These are phyloP conservation scores for Neoascia interrupta DNA, from an alignment of 2,888 invertebrate genomes.

Conservation along the genomic window DNA sequence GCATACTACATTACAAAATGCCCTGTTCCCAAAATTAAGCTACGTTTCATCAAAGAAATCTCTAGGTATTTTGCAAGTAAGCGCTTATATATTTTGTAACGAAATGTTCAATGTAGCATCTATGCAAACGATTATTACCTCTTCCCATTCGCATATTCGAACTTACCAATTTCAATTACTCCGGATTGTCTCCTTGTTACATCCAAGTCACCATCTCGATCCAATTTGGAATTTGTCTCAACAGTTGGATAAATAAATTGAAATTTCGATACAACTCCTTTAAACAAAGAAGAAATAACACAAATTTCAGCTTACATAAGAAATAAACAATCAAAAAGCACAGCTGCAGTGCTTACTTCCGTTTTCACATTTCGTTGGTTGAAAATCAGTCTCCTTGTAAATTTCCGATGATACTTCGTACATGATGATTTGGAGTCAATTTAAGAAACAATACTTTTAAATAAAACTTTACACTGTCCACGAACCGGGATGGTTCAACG, in stretches of 20 bases:
- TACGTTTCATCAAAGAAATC: too few relatives aligned
- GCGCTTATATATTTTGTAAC: too few relatives aligned
- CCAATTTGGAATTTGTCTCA: slow-evolving; percentile 77
- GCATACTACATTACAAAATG: too few relatives aligned
- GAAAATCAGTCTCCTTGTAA: slow-evolving; percentile 85
- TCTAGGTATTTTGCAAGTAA: too few relatives aligned
- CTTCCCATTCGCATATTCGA: too few relatives aligned
- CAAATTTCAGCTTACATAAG: slow-evolving; percentile 22
- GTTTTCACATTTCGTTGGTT: slow-evolving; percentile 80
- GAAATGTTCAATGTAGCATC: too few relatives aligned
- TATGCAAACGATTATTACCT: too few relatives aligned
- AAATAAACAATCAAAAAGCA: neutral
- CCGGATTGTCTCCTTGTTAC: slow-evolving; percentile 81
- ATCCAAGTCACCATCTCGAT: slow-evolving; percentile 87
- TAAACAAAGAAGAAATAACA: slow-evolving; percentile 70
- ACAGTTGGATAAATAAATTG: slow-evolving; percentile 82
- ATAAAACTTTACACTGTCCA: neutral
- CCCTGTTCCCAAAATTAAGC: too few relatives aligned
- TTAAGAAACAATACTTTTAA: neutral
- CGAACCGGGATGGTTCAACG: neutral
- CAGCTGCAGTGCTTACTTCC: slow-evolving; percentile 79
- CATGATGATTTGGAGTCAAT: slow-evolving; percentile 73
- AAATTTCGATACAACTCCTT: slow-evolving; percentile 87
- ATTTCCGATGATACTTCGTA: slow-evolving; percentile 87
- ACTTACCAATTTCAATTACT: slow-evolving; percentile 84